Evolutionary conservation across 1,140 invertebrate species (phyloP).

Genomic region (Neocloeon triangulifer): DNA sequence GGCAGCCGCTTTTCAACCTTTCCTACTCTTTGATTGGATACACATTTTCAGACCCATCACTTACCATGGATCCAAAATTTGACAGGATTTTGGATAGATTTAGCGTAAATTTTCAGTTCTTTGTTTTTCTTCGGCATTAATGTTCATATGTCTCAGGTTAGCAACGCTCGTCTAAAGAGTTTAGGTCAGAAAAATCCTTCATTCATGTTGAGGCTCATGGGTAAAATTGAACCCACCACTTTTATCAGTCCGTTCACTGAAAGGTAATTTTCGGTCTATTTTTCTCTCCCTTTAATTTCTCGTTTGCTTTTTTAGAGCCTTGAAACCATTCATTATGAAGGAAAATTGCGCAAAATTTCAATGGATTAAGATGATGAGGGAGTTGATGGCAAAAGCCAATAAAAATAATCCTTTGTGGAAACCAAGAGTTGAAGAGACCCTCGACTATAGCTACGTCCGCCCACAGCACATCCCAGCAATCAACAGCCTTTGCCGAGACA

Average conservation of each 20-base stretch:
- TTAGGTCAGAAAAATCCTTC: not conserved
- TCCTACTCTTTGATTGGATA: conserved; percentile 18
- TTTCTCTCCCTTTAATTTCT: conserved; percentile 10
- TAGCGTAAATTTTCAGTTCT: conserved; percentile 2
- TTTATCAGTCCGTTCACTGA: conserved; percentile 23
- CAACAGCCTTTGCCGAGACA: conserved; percentile 55
- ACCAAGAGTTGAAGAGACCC: conserved; percentile 16
- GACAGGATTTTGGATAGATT: conserved; percentile 11
- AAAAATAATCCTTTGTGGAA: conserved; percentile 25
- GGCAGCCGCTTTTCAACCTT: conserved; percentile 29
- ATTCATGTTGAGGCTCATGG: conserved; percentile 7
- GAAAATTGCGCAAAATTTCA: conserved; percentile 34
- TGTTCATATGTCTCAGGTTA: not conserved
- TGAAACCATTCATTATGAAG: conserved; percentile 56
- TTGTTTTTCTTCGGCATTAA: not conserved
- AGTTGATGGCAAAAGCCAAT: conserved; percentile 40
- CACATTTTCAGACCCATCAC: conserved; percentile 10
- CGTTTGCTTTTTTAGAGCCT: conserved; percentile 31
- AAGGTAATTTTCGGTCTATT: conserved; percentile 11
- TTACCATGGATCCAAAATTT: conserved; percentile 9
- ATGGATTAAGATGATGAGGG: conserved; percentile 25
- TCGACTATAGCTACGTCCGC: conserved; percentile 71
- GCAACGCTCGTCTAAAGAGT: not conserved
- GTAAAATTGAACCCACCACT: conserved; percentile 17
- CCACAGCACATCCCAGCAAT: conserved; percentile 72